A percentile compares a stretch with the other conserved stretches of the same genome.
Conservation (phyloP, 1,140 invertebrate species). For the Macrobrachium rosenbergii region DNA sequence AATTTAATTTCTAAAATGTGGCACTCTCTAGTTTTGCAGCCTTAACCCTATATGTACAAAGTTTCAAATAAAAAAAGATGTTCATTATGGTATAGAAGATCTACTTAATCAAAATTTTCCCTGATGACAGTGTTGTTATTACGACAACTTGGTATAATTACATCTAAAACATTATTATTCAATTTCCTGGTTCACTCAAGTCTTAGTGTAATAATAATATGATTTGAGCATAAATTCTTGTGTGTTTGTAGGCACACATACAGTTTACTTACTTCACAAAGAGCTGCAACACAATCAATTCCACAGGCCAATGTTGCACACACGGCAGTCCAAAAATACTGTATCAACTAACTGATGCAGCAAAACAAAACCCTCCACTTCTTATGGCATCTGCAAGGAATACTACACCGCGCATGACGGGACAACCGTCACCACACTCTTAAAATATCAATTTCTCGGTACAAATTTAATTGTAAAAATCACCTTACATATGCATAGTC, state of each 20-base stretch:
- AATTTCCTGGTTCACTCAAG: constrained; percentile 63
- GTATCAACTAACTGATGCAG: constrained; percentile 54
- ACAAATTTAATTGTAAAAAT: no score
- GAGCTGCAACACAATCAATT: constrained; percentile 62
- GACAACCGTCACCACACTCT: constrained; percentile 4
- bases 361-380: constrained; percentile 49
- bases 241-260: constrained; percentile 65
- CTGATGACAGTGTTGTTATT: constrained; percentile 64
- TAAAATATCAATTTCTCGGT: not conserved
- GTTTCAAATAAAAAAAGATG: constrained; percentile 66
- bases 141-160: constrained; percentile 64
- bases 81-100: constrained; percentile 64
- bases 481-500: no score
- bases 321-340: constrained; percentile 52
- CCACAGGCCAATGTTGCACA: constrained; percentile 62
- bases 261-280: constrained; percentile 63
- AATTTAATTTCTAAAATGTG: constrained; percentile 66
- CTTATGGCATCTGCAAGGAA: constrained; percentile 23
- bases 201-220: constrained; percentile 61
- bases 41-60: constrained; percentile 66
- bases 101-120: constrained; percentile 66
- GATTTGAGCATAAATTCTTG: constrained; percentile 66
- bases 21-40: constrained; percentile 66
- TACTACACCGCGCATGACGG: constrained; percentile 6
- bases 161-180: constrained; percentile 61